Conservation (phyloP, 2,888 invertebrate genomes). For the Archips crataeganus region DNA sequence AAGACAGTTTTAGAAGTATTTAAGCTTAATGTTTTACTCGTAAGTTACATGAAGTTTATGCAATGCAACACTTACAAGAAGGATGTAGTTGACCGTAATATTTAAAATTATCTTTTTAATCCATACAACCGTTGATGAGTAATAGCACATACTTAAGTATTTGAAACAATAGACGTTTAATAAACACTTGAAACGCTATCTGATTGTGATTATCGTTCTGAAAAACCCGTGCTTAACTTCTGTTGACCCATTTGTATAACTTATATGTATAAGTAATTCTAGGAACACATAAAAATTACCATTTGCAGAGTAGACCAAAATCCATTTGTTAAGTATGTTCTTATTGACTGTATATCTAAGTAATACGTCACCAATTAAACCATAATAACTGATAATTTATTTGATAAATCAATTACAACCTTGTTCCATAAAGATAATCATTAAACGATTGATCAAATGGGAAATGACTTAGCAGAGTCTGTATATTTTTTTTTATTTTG, state of each 20-base stretch:
- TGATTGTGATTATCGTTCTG: neutral
- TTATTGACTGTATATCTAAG: too few relatives aligned
- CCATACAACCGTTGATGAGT: neutral
- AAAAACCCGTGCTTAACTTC: neutral
- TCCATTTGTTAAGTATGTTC: too few relatives aligned
- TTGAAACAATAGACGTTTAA: neutral
- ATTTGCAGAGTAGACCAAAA: too few relatives aligned
- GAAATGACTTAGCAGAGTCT: too few relatives aligned
- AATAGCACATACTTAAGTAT: neutral
- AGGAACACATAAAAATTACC: too few relatives aligned
- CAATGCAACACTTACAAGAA: too few relatives aligned
- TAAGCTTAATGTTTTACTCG: too few relatives aligned
- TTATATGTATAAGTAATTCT: too few relatives aligned
- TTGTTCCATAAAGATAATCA: neutral
- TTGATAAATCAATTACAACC: neutral
- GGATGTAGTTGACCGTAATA: neutral
- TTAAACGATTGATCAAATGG: neutral
- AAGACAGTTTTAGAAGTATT: too few relatives aligned
- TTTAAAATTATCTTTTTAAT: conserved; percentile 4
- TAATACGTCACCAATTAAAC: conserved; percentile 1
- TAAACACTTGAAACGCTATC: conserved; percentile 13
- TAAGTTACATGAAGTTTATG: too few relatives aligned
- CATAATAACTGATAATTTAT: neutral
- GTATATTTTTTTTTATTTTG: too few relatives aligned
- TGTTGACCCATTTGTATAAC: neutral